These are phyloP conservation scores for Drosophila rubida DNA, from an alignment of 2,888 invertebrate species.

Conservation along the genomic window DNA sequence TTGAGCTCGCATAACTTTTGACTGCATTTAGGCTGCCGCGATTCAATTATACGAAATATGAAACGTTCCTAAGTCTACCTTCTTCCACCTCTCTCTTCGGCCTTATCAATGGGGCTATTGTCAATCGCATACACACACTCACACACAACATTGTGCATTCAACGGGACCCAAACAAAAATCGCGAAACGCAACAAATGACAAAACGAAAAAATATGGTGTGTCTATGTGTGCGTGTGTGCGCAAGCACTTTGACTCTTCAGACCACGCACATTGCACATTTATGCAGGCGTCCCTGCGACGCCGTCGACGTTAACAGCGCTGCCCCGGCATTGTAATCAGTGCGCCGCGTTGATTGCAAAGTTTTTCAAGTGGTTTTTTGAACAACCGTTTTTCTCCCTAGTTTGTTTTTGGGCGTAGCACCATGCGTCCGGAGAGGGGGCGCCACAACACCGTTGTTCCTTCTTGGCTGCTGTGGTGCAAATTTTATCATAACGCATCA, in stretches of 20 bases:
- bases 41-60: conserved; percentile 51
- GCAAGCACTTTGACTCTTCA: conserved; percentile 49
- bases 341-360: conserved; percentile 75
- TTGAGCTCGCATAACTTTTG: conserved; percentile 63
- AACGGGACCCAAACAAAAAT: conserved; percentile 37
- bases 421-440: conserved; percentile 12
- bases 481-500: conserved; percentile 41
- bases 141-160: conserved; percentile 19
- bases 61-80: conserved; percentile 8
- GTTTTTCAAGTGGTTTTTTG: conserved; percentile 73
- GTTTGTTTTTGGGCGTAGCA: conserved; percentile 43
- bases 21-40: conserved; percentile 62
- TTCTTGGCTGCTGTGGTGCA: neutral
- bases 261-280: conserved; percentile 76
- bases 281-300: conserved; percentile 32
- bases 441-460: no score
- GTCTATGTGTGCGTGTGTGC: conserved; percentile 31
- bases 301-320: conserved; percentile 24
- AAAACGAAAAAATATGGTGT: conserved; percentile 64
- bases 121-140: conserved; percentile 48
- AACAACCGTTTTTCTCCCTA: conserved; percentile 9
- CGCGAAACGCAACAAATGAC: conserved; percentile 70
- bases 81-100: neutral
- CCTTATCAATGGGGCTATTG: conserved; percentile 51
- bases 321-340: conserved; percentile 70